Evolutionary conservation across 2,797 vertebrate species (phyloP).

Genomic region (Eulemur coronatus): DNA sequence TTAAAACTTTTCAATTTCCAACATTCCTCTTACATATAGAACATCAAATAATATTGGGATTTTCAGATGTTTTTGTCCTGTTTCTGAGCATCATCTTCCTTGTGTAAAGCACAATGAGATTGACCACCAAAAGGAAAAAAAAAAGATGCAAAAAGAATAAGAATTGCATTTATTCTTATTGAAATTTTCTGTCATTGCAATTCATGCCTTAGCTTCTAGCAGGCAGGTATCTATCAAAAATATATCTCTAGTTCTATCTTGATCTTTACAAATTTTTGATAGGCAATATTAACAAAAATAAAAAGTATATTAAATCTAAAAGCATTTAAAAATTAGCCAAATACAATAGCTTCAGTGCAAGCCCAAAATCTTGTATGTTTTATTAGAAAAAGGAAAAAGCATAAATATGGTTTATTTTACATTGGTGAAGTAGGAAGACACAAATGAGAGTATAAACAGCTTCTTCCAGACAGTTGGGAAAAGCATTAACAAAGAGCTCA

Average conservation of each 20-base stretch:
- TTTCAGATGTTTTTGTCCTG: background rate
- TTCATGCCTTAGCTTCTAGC: background rate
- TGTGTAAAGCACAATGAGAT: background rate
- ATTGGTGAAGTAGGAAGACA: slow-evolving; percentile 8
- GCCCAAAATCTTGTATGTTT: background rate
- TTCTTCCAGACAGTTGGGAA: background rate
- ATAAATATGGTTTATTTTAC: background rate
- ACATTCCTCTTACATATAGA: background rate
- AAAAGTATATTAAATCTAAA: background rate
- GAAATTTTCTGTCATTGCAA: background rate
- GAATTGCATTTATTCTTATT: background rate
- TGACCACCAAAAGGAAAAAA: background rate
- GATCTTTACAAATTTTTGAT: background rate
- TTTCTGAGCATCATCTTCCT: background rate
- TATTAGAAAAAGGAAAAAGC: background rate
- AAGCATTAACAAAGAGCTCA: slow-evolving; percentile 49
- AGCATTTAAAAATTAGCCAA: background rate
- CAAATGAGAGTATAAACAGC: background rate
- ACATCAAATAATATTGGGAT: background rate
- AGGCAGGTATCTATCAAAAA: background rate
- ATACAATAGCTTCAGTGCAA: background rate
- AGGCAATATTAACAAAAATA: background rate
- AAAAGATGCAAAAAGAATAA: background rate
- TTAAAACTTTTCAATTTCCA: background rate
- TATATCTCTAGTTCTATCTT: background rate